These are phyloP conservation scores for Potamarius usumacintae DNA, from an alignment of 2,113 vertebrate species.

Conservation along the genomic window DNA sequence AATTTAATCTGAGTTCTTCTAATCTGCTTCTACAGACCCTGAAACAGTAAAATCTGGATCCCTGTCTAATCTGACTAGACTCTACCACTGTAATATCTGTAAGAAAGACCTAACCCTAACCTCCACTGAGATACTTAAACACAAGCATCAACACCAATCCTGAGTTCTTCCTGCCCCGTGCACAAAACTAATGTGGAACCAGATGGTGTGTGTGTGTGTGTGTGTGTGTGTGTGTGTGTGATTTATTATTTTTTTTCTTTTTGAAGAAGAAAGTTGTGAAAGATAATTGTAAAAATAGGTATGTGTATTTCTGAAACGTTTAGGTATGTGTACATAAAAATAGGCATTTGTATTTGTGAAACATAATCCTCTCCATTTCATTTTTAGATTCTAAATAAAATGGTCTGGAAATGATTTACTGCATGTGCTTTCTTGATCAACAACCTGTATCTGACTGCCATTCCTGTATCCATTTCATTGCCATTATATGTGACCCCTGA, in stretches of 20 bases:
- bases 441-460: too few relatives aligned
- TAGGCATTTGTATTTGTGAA: background rate
- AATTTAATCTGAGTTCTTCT: background rate
- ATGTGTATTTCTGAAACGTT: background rate
- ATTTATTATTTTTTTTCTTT: background rate
- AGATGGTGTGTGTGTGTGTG: background rate
- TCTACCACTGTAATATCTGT: conserved; percentile 82
- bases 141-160: conserved; percentile 74
- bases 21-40: conserved; percentile 49
- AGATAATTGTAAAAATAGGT: background rate
- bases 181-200: background rate
- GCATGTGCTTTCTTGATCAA: background rate
- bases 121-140: conserved; percentile 84
- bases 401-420: background rate
- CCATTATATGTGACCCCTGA: background rate
- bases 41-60: conserved; percentile 31
- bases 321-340: background rate
- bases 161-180: background rate
- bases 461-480: too few relatives aligned
- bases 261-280: background rate
- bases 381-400: background rate
- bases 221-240: too few relatives aligned
- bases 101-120: conserved; percentile 79
- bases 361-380: too few relatives aligned
- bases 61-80: conserved; percentile 66